Conservation (phyloP, 2,888 invertebrate genomes). For the Leptopterna dolabrata region DNA sequence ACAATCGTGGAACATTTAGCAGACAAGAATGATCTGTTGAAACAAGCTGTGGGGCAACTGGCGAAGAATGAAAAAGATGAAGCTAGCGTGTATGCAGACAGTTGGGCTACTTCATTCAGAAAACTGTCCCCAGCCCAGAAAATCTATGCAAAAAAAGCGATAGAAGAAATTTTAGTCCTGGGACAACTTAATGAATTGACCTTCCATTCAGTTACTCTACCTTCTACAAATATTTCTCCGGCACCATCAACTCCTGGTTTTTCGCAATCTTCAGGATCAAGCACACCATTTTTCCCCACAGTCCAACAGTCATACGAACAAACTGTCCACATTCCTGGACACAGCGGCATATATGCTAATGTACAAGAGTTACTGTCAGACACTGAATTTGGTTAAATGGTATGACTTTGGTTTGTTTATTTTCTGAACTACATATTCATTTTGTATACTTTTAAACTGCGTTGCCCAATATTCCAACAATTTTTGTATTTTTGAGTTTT, state of each 20-base stretch:
- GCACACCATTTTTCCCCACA: background rate
- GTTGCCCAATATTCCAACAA: background rate
- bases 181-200: background rate
- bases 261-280: background rate
- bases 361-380: too few relatives aligned
- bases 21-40: background rate
- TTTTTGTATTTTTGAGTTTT: too few relatives aligned
- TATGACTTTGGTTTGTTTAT: background rate
- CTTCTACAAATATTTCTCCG: background rate
- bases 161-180: background rate
- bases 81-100: background rate
- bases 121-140: background rate
- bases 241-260: background rate
- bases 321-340: background rate
- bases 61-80: background rate
- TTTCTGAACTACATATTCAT: background rate
- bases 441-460: background rate
- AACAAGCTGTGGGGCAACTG: background rate
- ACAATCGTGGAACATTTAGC: background rate
- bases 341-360: background rate
- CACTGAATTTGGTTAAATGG: background rate
- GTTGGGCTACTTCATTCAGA: background rate
- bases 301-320: too few relatives aligned
- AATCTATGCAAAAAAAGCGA: background rate
- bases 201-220: background rate